Evolutionary conservation across 2,888 invertebrate species (phyloP), one percentile per base, ranked within the genome.

Genomic region (Megamerina dolium): DNA sequence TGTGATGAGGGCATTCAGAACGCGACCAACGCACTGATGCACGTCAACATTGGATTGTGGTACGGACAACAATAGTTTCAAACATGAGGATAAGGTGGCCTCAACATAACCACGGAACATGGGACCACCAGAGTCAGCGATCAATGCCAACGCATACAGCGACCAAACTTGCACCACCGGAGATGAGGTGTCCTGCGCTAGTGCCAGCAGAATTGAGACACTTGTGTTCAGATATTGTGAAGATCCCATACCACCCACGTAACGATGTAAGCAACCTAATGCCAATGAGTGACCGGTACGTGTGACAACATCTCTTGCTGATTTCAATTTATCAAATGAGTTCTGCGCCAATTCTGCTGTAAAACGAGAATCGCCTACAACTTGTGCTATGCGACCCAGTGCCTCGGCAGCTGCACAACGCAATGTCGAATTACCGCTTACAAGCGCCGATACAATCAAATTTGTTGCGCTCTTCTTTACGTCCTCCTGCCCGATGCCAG

Each of bases 131-230:
- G 96, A 95, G 72, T 97, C 96, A 3, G 94, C 95, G 47, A 99
- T 88, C 50, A 97, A 78, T 1, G 94, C 89, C 18, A 99, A 74
- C 0, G 97, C 95, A 74, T 97, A 94, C 12, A 99, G 75, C 0
- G 97, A 87, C 97, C 97, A 99, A 23, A 94, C 89, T 79, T 97
- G 97, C n/a, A 96, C 89, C 49, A 93, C 87, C 0, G 93, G 89
- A 20, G 93, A 89, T 1, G 90, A 85, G 41, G 84, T 81, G 67
- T 97, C 97, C 72, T 96, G 95, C 1, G 95, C 93, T 27, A 97
- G 73, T 1, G 96, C 95, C 16, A 97, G 74, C 34, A 99, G 70
- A 64, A 97, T 93, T 29, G 93, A 93, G 56, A 99, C 87, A 66
- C 93, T 94, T 3, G 94, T 90, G 63, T 87, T 90, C 41, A 93